Evolutionary conservation across 2,113 vertebrate species (phyloP), one percentile per base, ranked within the genome.

Genomic region (Hyperopisus bebe): DNA sequence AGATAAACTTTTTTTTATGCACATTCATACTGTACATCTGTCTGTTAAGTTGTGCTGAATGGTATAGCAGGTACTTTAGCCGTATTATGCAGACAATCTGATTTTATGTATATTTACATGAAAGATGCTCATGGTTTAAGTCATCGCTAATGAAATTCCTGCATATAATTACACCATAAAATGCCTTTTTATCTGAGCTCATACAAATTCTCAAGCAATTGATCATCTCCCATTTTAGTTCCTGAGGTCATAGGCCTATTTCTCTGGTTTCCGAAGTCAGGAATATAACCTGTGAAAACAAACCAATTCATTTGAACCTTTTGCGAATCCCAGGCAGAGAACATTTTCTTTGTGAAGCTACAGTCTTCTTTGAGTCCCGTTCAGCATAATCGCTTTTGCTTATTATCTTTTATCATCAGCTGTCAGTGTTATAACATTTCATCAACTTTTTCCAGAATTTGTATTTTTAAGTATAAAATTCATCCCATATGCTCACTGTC

Each of bases 151-250:
- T 35, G 27, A 55, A 53, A 55, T 17, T 50, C 15, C 9, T 87
- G 85, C 50, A 53, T 53, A 84, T 53, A 87, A 87, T 87, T 87
- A 87, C 7, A 5, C 47, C n/a, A 51, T 87, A 53, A 87, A 53
- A 55, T 86, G 9, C 11, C 21, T 51, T 48, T 86, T 86, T 17
- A 87, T 55, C 48, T 87, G 47, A 15, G 48, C 5, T 31, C 27
- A 35, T 47, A 86, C 48, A 86, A 86, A 35, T 53, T 48, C 15
- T 47, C 7, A 55, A 51, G 50, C 50, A 55, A 53, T 42, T 35
- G 85, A 35, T 35, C 47, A 19, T 50, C 47, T 55, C n/a, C 1
- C 24, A 21, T 47, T 86, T 86, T 47, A 48, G 4, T 50, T 47
- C 21, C 11, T n/a, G 44, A 27, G 44, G 46, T 86, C 51, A 51